Evolutionary conservation across 2,797 vertebrate genomes (phyloP).

Genomic region (Iguana delicatissima): DNA sequence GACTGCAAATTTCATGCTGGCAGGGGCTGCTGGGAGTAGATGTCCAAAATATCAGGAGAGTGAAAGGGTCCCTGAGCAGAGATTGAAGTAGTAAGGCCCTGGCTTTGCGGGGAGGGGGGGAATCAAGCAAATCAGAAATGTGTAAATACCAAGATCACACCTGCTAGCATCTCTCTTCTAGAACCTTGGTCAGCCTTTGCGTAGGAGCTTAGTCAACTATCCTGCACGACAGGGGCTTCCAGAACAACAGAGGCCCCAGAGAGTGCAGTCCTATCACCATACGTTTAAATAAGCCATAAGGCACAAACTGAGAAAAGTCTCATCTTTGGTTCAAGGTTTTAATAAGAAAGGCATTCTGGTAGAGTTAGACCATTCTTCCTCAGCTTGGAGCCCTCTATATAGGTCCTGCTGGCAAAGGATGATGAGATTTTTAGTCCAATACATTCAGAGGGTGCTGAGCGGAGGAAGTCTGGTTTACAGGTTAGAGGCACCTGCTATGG

Average conservation of each 20-base stretch:
- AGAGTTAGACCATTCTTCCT: background rate
- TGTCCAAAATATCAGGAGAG: background rate
- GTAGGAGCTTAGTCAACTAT: background rate
- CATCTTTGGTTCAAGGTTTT: background rate
- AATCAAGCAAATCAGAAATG: background rate
- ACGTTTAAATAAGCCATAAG: background rate
- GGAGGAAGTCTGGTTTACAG: background rate
- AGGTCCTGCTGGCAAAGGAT: background rate
- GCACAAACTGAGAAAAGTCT: background rate
- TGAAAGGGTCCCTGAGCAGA: background rate
- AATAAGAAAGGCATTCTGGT: background rate
- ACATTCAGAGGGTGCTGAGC: background rate
- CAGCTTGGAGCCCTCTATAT: no score
- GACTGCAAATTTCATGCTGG: background rate
- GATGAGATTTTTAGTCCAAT: background rate
- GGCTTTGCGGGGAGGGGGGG: background rate
- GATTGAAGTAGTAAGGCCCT: background rate
- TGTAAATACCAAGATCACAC: background rate
- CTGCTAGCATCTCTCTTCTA: background rate
- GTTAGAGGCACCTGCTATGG: background rate
- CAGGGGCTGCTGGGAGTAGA: background rate
- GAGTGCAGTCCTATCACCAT: background rate
- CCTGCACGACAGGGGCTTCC: background rate
- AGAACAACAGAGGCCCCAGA: no score
- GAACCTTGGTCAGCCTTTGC: background rate